Percentiles rank a stretch among this genome's conserved stretches.
These are phyloP conservation scores for Pseudopleuronectes americanus DNA, from an alignment of 2,797 vertebrate species.

Conservation along the genomic window DNA sequence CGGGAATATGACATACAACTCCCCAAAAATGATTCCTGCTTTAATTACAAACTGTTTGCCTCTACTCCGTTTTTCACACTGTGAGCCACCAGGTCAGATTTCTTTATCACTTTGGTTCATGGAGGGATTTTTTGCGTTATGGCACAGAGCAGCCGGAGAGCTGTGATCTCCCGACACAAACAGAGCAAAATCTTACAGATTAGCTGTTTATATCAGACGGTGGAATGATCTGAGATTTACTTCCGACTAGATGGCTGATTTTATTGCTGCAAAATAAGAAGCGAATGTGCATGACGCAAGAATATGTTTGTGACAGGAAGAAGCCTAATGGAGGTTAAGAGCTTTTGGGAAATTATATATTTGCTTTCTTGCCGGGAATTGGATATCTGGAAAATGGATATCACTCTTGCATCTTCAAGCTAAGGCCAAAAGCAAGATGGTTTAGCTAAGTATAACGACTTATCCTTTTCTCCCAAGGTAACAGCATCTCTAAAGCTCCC, in stretches of 20 bases:
- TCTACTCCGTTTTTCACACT: not conserved
- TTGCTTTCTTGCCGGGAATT: not conserved
- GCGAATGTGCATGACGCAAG: not conserved
- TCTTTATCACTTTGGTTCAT: constrained; percentile 6
- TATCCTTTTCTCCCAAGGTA: not conserved
- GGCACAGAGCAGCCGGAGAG: not conserved
- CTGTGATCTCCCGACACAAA: not conserved
- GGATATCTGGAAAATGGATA: not conserved
- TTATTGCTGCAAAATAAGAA: not conserved
- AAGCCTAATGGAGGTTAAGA: not conserved
- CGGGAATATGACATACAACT: not conserved
- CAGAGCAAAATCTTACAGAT: not conserved
- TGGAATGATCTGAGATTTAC: not conserved
- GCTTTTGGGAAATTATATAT: not conserved
- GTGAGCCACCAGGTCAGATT: not conserved
- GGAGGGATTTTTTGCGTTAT: not conserved
- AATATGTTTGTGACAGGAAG: not conserved
- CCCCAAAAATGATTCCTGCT: not conserved
- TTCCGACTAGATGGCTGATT: not conserved
- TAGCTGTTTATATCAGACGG: constrained; percentile 10
- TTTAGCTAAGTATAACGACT: not conserved
- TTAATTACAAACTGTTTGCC: constrained; percentile 1
- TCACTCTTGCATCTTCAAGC: not conserved
- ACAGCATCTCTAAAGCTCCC: not conserved
- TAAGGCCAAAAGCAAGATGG: not conserved